Conservation (phyloP, 1,140 invertebrate species). For the Cherax destructor region DNA sequence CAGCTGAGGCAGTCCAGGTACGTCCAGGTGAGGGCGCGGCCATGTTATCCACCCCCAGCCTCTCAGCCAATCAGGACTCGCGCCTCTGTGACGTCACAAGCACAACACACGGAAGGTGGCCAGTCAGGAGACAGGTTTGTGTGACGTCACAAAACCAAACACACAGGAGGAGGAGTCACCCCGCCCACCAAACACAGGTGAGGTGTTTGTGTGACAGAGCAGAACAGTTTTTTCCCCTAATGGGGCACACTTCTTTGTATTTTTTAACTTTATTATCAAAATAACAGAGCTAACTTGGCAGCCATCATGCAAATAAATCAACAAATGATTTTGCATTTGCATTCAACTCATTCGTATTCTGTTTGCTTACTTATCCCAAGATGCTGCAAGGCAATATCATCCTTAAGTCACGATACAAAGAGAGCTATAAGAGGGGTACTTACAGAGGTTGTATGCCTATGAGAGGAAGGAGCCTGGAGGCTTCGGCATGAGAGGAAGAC, state of each 20-base stretch:
- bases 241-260: constrained; percentile 12
- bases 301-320: constrained; percentile 9
- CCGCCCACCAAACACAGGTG: constrained; percentile 31
- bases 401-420: background rate
- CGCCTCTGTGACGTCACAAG: constrained; percentile 24
- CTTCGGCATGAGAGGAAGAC: constrained; percentile 58
- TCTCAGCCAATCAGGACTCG: constrained; percentile 41
- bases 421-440: background rate
- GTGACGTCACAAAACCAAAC: too few species aligned
- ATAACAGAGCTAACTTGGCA: background rate
- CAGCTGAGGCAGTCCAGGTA: constrained; percentile 49
- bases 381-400: background rate
- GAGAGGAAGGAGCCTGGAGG: background rate
- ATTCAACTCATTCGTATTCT: background rate
- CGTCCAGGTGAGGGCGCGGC: constrained; percentile 60
- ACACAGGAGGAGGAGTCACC: constrained; percentile 11
- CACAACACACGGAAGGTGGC: background rate
- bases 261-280: constrained; percentile 36
- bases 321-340: constrained; percentile 30
- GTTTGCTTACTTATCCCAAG: background rate
- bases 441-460: background rate
- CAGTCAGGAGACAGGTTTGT: too few species aligned
- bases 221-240: constrained; percentile 18
- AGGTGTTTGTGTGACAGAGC: constrained; percentile 52
- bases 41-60: constrained; percentile 55